Conservation (phyloP, 2,797 vertebrate genomes). For the Argentina silus region DNA sequence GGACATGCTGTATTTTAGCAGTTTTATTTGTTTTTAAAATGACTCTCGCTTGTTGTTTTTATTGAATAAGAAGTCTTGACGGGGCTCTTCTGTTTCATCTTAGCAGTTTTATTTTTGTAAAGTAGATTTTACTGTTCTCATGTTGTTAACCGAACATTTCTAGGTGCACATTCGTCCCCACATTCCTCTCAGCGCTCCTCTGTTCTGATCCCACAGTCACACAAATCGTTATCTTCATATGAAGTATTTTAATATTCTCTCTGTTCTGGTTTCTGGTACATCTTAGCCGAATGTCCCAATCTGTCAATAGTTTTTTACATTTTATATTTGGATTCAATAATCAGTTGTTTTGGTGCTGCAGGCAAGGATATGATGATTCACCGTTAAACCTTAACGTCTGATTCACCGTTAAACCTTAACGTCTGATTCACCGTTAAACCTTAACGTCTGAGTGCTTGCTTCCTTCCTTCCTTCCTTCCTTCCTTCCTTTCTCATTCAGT, state of each 20-base stretch:
- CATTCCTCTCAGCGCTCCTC: conserved; percentile 30
- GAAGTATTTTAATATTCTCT: neutral
- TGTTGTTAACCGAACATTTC: conserved; percentile 15
- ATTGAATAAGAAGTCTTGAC: conserved; percentile 23
- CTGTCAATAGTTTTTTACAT: neutral
- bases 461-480: too few relatives aligned
- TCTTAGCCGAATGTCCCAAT: too few relatives aligned
- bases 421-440: neutral
- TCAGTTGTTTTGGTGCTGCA: neutral
- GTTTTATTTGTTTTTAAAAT: conserved; percentile 29
- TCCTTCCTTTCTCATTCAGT: neutral
- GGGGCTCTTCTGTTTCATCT: conserved; percentile 50
- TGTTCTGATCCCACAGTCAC: neutral
- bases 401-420: neutral
- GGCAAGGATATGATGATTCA: neutral
- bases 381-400: neutral
- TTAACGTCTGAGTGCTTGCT: neutral
- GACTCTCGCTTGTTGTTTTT: conserved; percentile 2
- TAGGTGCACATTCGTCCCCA: conserved; percentile 6
- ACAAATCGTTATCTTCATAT: neutral
- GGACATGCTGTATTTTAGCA: conserved; percentile 3
- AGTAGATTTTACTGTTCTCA: conserved; percentile 11
- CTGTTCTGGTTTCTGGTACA: neutral
- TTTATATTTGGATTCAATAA: neutral
- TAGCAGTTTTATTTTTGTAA: conserved; percentile 25